phyloP scores from a whole-genome alignment of 2,888 invertebrate species.

The Gymnocheta viridis region DNA sequence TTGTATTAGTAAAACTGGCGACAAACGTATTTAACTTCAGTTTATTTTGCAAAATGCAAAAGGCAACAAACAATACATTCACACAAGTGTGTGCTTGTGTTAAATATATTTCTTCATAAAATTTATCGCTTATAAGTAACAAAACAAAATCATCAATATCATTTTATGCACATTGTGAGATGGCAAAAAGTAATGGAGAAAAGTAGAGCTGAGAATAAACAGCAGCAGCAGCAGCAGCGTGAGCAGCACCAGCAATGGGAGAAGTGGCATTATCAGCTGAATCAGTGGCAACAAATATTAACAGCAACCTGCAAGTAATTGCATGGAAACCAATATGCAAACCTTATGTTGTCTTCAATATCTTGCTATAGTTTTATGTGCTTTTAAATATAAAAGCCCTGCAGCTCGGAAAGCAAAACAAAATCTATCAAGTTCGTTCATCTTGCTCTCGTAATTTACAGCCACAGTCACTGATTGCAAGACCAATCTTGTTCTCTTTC shows the following conservation, averaged over 20 bases:
- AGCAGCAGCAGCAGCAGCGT: background rate
- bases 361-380: background rate
- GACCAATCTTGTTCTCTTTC: too few species aligned
- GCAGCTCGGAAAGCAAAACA: background rate
- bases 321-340: slow-evolving; percentile 59
- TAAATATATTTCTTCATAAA: slow-evolving; percentile 31
- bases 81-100: background rate
- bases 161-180: slow-evolving; percentile 9
- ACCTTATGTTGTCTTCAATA: slow-evolving; percentile 39
- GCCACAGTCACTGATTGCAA: too few species aligned
- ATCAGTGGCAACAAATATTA: slow-evolving; percentile 42
- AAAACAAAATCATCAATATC: slow-evolving; percentile 66
- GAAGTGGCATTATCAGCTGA: slow-evolving; percentile 14
- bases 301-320: slow-evolving; percentile 62
- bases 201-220: slow-evolving; percentile 8
- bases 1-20: slow-evolving; percentile 1
- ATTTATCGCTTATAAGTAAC: slow-evolving; percentile 47
- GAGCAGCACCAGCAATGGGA: background rate
- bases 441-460: too few species aligned
- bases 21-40: slow-evolving; percentile 9
- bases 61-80: background rate
- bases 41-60: slow-evolving; percentile 8
- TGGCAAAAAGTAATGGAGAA: slow-evolving; percentile 8
- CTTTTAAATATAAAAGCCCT: background rate
- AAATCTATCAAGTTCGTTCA: too few species aligned